A percentile compares a stretch with the other conserved stretches of the same genome.
These are phyloP conservation scores for Cardinalis cardinalis DNA, from an alignment of 2,113 vertebrate genomes.

Conservation along the genomic window DNA sequence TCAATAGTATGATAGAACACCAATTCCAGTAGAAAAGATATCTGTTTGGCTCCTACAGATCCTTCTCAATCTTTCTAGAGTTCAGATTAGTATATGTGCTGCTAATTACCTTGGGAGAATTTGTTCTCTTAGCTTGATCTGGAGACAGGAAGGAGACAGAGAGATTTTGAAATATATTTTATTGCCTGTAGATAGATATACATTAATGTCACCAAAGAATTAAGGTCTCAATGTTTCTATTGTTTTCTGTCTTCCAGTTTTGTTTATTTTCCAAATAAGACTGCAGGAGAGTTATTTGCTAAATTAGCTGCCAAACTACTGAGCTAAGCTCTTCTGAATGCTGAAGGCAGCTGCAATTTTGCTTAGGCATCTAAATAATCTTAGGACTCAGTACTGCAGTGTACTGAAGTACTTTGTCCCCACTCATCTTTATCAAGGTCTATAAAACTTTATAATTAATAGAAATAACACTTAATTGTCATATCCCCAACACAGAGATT, in stretches of 20 bases:
- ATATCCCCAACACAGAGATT: neutral
- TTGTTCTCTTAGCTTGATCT: neutral
- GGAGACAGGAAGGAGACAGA: neutral
- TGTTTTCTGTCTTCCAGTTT: neutral
- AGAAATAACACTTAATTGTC: neutral
- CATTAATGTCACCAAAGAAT: neutral
- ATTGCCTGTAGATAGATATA: neutral
- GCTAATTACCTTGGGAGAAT: neutral
- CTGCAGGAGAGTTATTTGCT: neutral
- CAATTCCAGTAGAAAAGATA: neutral
- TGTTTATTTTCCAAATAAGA: neutral
- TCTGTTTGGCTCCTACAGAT: neutral
- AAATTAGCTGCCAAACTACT: neutral
- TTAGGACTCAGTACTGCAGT: neutral
- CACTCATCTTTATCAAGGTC: neutral
- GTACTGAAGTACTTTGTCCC: neutral
- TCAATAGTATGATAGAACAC: neutral
- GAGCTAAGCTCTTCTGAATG: neutral
- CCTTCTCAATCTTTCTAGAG: neutral
- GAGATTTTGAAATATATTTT: neutral
- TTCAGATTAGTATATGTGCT: neutral
- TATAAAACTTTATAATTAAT: neutral
- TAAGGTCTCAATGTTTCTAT: neutral
- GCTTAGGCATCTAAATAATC: neutral
- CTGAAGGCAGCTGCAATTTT: neutral